A percentile compares a stretch with the other conserved stretches of the same genome.
phyloP scores from a whole-genome alignment of 2,888 invertebrate species.

The Hypomecis punctinalis region DNA sequence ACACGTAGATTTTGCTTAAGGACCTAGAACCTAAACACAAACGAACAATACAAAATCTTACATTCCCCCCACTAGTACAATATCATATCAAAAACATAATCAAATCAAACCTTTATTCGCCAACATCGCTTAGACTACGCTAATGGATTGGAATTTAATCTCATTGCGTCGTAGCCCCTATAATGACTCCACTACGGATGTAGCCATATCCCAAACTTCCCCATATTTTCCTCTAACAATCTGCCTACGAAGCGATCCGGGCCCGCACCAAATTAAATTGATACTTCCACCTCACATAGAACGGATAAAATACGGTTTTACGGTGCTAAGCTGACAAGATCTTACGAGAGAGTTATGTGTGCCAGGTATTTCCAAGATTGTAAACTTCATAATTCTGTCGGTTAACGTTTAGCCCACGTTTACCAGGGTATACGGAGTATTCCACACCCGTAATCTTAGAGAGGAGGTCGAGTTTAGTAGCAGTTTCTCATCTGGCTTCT shows the following conservation, averaged over 20 bases:
- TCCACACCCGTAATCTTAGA: slow-evolving; percentile 1
- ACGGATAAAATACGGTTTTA: slow-evolving; percentile 47
- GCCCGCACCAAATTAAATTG: slow-evolving; percentile 58
- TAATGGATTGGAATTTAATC: slow-evolving; percentile 17
- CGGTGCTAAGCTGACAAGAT: slow-evolving; percentile 43
- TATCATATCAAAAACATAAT: not conserved
- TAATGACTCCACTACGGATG: slow-evolving; percentile 23
- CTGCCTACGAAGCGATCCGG: slow-evolving; percentile 48
- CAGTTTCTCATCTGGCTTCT: too few relatives aligned
- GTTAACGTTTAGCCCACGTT: slow-evolving; percentile 14
- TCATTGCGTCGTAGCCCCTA: slow-evolving; percentile 4
- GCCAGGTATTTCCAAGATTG: slow-evolving; percentile 21
- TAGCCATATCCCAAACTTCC: slow-evolving; percentile 43
- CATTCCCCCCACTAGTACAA: too few relatives aligned
- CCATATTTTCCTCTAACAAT: slow-evolving; percentile 51
- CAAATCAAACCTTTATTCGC: not conserved
- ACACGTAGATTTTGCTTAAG: too few relatives aligned
- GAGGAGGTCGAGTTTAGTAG: not conserved
- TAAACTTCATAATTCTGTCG: slow-evolving; percentile 26
- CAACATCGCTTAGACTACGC: not conserved
- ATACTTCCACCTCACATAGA: slow-evolving; percentile 50
- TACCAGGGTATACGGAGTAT: slow-evolving; percentile 1
- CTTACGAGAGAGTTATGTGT: slow-evolving; percentile 32
- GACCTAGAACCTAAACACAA: too few relatives aligned
- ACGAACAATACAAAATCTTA: too few relatives aligned